Conservation (phyloP, 64 coral and sea anemone genomes). For the Hydrozoanthus tunicans region DNA sequence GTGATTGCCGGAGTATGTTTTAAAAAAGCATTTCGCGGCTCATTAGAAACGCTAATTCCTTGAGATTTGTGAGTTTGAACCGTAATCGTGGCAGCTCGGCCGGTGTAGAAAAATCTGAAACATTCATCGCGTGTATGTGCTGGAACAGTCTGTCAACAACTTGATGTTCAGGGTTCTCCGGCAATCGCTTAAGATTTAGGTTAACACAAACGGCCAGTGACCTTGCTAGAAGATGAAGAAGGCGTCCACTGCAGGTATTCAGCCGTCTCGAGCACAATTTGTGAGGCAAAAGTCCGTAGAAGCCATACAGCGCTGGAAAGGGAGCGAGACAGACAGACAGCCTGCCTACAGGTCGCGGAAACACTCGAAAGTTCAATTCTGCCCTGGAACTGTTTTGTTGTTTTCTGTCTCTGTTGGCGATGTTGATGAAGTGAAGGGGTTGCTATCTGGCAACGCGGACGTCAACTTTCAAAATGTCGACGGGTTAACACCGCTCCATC, state of each 20-base stretch:
- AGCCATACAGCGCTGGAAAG: slow-evolving; percentile 89
- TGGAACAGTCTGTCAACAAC: slow-evolving; percentile 42
- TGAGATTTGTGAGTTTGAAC: too few relatives aligned
- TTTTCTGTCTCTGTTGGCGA: slow-evolving; percentile 44
- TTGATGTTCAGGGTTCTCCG: background rate
- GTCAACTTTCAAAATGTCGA: slow-evolving; percentile 55
- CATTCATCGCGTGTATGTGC: slow-evolving; percentile 44
- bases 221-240: slow-evolving; percentile 88
- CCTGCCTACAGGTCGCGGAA: slow-evolving; percentile 21
- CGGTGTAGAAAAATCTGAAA: background rate
- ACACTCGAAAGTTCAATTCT: slow-evolving; percentile 40
- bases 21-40: too few relatives aligned
- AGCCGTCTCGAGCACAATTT: slow-evolving; percentile 89
- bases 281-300: slow-evolving; percentile 88
- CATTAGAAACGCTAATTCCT: too few relatives aligned
- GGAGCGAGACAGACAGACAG: slow-evolving; percentile 79
- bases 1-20: too few relatives aligned
- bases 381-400: slow-evolving; percentile 4
- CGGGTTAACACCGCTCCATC: slow-evolving; percentile 28
- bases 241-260: slow-evolving; percentile 69
- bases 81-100: too few relatives aligned
- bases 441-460: background rate
- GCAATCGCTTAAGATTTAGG: slow-evolving; percentile 27
- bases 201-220: background rate
- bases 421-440: slow-evolving; percentile 19